Base-by-base conservation (phyloP, 1,140 invertebrate species). In the Drosophila pruinosa region DNA sequence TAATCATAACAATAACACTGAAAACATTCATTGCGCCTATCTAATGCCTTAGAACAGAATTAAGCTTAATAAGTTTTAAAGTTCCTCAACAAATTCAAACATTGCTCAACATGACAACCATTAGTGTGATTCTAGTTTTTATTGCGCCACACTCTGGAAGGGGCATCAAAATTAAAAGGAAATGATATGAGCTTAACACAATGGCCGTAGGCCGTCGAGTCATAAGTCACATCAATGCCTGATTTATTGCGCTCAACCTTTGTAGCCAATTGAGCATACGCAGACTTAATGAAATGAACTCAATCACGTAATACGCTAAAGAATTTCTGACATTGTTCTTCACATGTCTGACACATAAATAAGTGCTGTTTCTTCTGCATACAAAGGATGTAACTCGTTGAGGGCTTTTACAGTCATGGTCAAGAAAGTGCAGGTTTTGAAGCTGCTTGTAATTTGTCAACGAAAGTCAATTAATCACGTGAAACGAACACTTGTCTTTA, bases 191-290 rank as follows among this genome's bases (percentile, higher is more conserved):
- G 17, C 17, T 50, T 31, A 75, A 72, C 39, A 34, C 22, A 52
- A 38, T 38, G 52, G 5, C 8, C 14, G 31, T 31, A 24, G 6
- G 14, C 7, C 47, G 24, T 19, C 15, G 36, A 17, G 38, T 45
- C 58, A n/a, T 47, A 39, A 61, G 28, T 41, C 19, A 56, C 56
- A 54, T 31, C 36, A 70, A 80, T 64, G 48, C 41, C 36, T 64
- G 43, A 69, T 72, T 73, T 85, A 83, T 72, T 63, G 68, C 48
- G 24, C 22, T n/a, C 53, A 79, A 72, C 61, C 62, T 80, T 69
- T 69, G 45, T 47, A 19, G 10, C 26, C 26, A 24, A 41, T 12
- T 28, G 39, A 47, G 39, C n/a, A n/a, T n/a, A n/a, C n/a, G n/a
- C n/a, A n/a, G n/a, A n/a, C n/a, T n/a, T n/a, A 14, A 54, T 43